Base-by-base conservation (phyloP, 2,113 vertebrate genomes). In the Archocentrus centrarchus region DNA sequence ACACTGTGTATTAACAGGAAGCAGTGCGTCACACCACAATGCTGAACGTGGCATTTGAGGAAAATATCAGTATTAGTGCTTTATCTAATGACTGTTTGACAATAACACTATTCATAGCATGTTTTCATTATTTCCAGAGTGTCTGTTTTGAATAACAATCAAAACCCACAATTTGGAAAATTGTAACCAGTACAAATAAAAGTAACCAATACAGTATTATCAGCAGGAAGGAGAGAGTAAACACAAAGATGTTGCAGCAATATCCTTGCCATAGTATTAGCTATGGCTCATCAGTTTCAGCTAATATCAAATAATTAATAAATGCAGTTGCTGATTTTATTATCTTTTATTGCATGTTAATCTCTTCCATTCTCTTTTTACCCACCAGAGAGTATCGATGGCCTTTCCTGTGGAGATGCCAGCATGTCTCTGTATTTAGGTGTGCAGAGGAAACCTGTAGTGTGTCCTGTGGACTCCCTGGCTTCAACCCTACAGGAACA, bases 381-480 rank as follows among this genome's bases (percentile, higher is more conserved):
- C 39, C 44, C 22, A 9, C 50, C 83, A 95, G 95, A 95, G 61
- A 77, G 91, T 11, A 86, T 95, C 24, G 97, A 97, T 4, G 93
- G 59, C 14, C 84, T 94, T 53, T 91, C 94, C 0, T 85, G 90
- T 20, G 93, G 95, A 89, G 97, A 97, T 18, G 96, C 96, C 61
- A 92, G 93, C 84, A 63, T 96, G 0, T 95, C 96, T 75, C 92
- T 97, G 82, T 97, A 97, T 90, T 96, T 97, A 0, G 97, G 96
- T 11, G 96, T 97, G 82, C 96, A 96, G 89, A 98, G 96, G 95
- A 97, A 95, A 86, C 95, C 81, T 3, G 9, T 70, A 0, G 89
- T 92, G 88, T 96, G 95, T 3, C 96, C 96, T 2, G 83, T 95
- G 77, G 92, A 94, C 62, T 89, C 88, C 2, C 58, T 92, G 88